Evolutionary conservation across 2,797 vertebrate genomes (phyloP).

Genomic region (Enteromius paludinosus): DNA sequence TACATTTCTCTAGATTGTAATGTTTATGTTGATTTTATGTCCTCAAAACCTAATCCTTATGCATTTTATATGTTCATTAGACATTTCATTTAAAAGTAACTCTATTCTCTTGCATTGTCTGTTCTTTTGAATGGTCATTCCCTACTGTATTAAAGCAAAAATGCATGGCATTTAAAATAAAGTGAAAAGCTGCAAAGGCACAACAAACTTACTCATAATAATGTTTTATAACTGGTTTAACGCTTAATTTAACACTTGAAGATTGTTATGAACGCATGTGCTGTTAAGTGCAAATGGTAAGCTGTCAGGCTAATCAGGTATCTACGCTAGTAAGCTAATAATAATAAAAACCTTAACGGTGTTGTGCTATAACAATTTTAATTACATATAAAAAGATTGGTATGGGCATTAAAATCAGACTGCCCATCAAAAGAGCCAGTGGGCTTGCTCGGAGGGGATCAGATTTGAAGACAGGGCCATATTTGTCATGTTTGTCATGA

Average conservation of each 20-base stretch:
- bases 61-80: neutral
- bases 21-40: neutral
- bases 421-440: neutral
- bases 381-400: neutral
- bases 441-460: neutral
- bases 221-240: neutral
- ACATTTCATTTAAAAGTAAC: neutral
- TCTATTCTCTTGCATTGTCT: neutral
- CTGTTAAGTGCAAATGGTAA: neutral
- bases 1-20: neutral
- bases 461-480: neutral
- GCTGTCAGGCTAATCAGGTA: neutral
- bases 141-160: neutral
- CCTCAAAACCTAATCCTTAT: neutral
- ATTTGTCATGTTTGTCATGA: neutral
- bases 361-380: neutral
- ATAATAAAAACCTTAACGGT: neutral
- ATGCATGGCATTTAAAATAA: neutral
- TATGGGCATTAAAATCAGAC: neutral
- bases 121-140: neutral
- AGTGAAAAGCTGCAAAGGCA: neutral
- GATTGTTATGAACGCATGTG: neutral
- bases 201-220: neutral
- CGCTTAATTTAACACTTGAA: neutral
- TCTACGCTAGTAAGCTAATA: neutral